Evolutionary conservation across 2,888 invertebrate species (phyloP).

Genomic region (Antheraea yamamai): DNA sequence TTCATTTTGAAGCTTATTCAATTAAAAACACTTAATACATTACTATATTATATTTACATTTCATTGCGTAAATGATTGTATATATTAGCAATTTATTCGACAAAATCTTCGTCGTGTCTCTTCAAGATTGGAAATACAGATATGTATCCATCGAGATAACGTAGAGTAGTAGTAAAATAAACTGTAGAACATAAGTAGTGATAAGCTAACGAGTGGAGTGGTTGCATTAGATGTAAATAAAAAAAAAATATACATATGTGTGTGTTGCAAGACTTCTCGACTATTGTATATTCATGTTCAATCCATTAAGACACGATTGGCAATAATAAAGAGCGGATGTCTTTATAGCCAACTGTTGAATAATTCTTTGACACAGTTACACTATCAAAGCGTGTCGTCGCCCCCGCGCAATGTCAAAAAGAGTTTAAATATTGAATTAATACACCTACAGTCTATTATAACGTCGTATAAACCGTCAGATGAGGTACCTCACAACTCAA

Average conservation of each 20-base stretch:
- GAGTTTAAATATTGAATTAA: constrained; percentile 65
- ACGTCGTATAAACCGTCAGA: constrained; percentile 49
- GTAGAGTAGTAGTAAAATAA: background rate
- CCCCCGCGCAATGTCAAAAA: constrained; percentile 60
- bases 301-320: constrained; percentile 46
- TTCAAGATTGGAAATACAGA: too few species aligned
- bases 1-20: too few species aligned
- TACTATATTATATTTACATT: too few species aligned
- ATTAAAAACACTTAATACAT: too few species aligned
- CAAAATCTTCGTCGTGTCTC: background rate
- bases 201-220: background rate
- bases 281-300: background rate
- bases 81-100: background rate
- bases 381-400: constrained; percentile 52
- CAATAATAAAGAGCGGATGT: constrained; percentile 51
- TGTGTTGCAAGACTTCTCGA: background rate
- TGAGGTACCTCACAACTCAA: constrained; percentile 30
- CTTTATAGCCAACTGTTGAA: constrained; percentile 43
- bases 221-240: background rate
- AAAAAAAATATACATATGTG: background rate
- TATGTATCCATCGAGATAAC: background rate
- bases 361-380: constrained; percentile 65
- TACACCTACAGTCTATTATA: constrained; percentile 64
- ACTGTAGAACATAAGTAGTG: background rate
- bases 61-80: background rate